Conservation (phyloP, 2,113 vertebrate genomes). For the Cygnus atratus region DNA sequence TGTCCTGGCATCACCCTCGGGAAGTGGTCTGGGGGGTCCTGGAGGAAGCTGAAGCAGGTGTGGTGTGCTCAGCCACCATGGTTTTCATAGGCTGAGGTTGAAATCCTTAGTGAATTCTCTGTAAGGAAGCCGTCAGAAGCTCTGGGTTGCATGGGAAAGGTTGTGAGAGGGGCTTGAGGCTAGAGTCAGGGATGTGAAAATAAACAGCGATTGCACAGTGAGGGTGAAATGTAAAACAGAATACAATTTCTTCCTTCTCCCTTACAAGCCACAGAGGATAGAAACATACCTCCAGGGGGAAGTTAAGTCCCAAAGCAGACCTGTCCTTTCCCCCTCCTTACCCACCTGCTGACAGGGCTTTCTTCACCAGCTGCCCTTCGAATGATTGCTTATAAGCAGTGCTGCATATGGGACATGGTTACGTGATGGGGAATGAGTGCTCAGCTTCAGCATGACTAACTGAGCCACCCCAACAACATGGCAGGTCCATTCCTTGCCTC, state of each 20-base stretch:
- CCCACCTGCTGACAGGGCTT: fast-evolving
- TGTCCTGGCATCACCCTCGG: not conserved
- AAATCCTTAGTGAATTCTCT: fast-evolving
- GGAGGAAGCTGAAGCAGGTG: not conserved
- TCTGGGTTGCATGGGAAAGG: not conserved
- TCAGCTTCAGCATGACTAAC: not conserved
- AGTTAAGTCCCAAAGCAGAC: not conserved
- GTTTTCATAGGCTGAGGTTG: not conserved
- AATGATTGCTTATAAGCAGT: not conserved
- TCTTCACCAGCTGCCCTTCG: not conserved
- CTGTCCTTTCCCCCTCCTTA: not conserved
- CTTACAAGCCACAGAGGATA: not conserved
- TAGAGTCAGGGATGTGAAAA: not conserved
- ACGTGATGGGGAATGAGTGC: not conserved
- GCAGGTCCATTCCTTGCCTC: not conserved
- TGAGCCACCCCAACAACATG: fast-evolving
- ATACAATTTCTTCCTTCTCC: not conserved
- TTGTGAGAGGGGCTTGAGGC: not conserved
- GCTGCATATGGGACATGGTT: fast-evolving
- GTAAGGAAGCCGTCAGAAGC: not conserved
- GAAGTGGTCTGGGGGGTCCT: not conserved
- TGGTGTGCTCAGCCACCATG: not conserved
- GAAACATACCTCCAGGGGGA: not conserved
- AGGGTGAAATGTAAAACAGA: not conserved
- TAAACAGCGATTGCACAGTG: not conserved